Base-by-base conservation (phyloP, 1,140 invertebrate species). In the Myzus persicae region DNA sequence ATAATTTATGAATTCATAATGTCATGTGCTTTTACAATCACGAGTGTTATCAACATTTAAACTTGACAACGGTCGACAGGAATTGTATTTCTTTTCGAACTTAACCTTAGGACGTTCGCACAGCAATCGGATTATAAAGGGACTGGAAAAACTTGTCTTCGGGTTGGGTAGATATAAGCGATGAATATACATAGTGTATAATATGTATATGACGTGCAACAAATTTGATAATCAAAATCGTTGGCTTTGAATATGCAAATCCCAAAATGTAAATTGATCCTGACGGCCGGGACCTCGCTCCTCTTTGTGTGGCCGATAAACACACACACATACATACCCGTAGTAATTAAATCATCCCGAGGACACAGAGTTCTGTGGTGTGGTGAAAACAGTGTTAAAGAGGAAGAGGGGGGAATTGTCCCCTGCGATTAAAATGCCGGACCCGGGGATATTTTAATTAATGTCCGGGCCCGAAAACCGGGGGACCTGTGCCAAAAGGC, bases 401-500 rank as follows among this genome's bases (percentile, higher is more conserved):
- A 48, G 81, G 91, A 18, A 38, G 81, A 9, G 46, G 81, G 42
- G 44, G 44, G n/a, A 82, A 51, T 54, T 42, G 91, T 93, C 91
- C 91, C 91, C 91, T 85, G 91, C 91, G 91, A 93, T 93, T 93
- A 93, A 93, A 93, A 93, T 54, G 91, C 91, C 76, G 91, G 91
- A 93, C 91, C 91, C 91, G 91, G 91, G 81, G 91, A 93, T 93
- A 85, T 93, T 93, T 93, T 93, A 93, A 93, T 93, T 93, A 93
- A 93, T 93, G 91, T 85, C 91, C 91, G 46, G 51, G 76, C 91
- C 91, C 44, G 91, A 85, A 93, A 93, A 93, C 76, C 76, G 76
- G 91, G 46, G 48, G 91, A 85, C 76, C 91, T 38, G 91, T 93
- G 91, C 91, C 91, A 93, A 93, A 93, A 93, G 91, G 91, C 91